Conservation (phyloP, 1,140 invertebrate species). For the Thaumatotibia leucotreta region DNA sequence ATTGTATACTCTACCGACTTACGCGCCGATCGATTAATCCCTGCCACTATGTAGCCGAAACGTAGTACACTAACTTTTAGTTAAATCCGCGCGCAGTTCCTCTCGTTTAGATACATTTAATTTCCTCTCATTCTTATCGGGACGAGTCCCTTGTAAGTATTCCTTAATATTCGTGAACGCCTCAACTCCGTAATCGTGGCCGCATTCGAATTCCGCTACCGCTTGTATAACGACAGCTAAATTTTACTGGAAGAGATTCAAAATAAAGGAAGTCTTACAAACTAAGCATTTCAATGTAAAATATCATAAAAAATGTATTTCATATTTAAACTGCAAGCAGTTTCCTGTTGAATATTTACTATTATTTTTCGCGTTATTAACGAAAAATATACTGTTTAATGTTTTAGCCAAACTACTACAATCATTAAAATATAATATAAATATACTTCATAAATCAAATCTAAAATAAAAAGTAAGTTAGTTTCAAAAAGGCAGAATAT, state of each 20-base stretch:
- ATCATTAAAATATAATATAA: not conserved
- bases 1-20: not conserved
- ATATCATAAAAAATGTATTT: too few species aligned
- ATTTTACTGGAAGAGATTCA: slow-evolving; percentile 7
- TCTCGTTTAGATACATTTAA: not conserved
- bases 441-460: too few species aligned
- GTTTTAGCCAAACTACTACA: not conserved
- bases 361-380: too few species aligned
- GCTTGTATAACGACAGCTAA: not conserved
- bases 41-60: not conserved
- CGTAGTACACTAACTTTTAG: not conserved
- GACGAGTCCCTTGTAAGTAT: not conserved
- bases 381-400: not conserved
- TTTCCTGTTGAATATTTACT: not conserved
- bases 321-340: too few species aligned
- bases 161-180: not conserved
- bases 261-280: not conserved
- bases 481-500: not conserved
- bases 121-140: not conserved
- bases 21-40: not conserved
- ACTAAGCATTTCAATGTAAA: not conserved
- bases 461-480: not conserved
- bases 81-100: not conserved
- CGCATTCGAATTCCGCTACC: not conserved
- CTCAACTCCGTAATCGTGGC: not conserved